Conservation (phyloP, 2,113 vertebrate species). For the Psilopogon haemacephalus region DNA sequence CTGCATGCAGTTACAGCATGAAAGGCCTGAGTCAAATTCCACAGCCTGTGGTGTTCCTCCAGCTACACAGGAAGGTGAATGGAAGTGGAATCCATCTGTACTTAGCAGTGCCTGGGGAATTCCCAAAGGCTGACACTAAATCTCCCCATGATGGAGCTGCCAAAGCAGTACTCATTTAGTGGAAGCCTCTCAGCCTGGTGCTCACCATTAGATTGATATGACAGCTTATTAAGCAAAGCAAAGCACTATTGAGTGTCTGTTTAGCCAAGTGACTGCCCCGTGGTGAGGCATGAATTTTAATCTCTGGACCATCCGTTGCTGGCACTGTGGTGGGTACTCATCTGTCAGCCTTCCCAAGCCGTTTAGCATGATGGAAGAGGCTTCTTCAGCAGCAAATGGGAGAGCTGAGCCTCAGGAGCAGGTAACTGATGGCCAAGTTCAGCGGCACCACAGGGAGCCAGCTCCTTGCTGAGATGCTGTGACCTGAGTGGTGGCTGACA, state of each 20-base stretch:
- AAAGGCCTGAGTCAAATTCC: background rate
- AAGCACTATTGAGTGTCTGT: slow-evolving; percentile 51
- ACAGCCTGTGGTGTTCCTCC: background rate
- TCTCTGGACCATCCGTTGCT: background rate
- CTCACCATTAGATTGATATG: slow-evolving; percentile 47
- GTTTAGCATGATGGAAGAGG: background rate
- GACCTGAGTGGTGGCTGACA: background rate
- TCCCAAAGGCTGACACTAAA: slow-evolving; percentile 25
- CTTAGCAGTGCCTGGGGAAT: slow-evolving; percentile 23
- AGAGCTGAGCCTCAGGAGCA: background rate
- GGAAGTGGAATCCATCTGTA: slow-evolving; percentile 21
- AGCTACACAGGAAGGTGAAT: background rate
- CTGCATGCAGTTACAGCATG: background rate
- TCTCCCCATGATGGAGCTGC: slow-evolving; percentile 20
- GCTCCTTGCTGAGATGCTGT: background rate
- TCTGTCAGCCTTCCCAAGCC: slow-evolving; percentile 7
- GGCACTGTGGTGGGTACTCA: background rate
- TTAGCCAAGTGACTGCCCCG: slow-evolving; percentile 1
- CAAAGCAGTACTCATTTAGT: slow-evolving; percentile 56
- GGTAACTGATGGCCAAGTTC: background rate
- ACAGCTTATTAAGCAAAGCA: slow-evolving; percentile 60
- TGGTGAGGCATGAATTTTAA: slow-evolving; percentile 42
- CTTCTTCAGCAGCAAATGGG: background rate
- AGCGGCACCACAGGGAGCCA: background rate
- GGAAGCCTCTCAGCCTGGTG: slow-evolving; percentile 29